Base-by-base conservation (phyloP, 2,113 vertebrate species). In the Bolborhynchus lineola region DNA sequence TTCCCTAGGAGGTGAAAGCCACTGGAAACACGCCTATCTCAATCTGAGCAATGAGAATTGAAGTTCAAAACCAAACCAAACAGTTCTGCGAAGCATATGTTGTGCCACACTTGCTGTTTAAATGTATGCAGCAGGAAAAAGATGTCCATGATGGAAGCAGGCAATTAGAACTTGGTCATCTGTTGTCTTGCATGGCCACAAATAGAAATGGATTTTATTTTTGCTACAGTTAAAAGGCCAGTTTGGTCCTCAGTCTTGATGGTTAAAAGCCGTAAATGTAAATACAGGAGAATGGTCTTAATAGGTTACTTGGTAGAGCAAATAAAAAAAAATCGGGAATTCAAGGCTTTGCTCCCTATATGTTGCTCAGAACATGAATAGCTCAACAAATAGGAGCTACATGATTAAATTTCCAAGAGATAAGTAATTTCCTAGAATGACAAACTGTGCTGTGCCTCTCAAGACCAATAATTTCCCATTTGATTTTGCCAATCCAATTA, bases 1-100 rank as follows among this genome's bases (percentile, higher is more conserved):
- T 89, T 95, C 90, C 93, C 91, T 96, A 92, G 77, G 77, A 95
- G 84, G 90, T 85, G 92, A 95, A 90, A 95, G 95, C 91, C 92
- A 95, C 86, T 0, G 3, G 76, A 90, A 92, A 72, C 64, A 59
- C 2, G 33, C 67, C 92, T 70, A 37, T 69, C 83, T 91, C 76
- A 74, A 64, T 83, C 90, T 76, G 82, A 97, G 97, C 96, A 93
- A 95, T 89, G 95, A 87, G 68, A 91, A 69, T 13, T 72, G 84
- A 75, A 92, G 86, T 86, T 84, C 75, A 86, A 95, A 86, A 75
- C 75, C 86, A 89, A 92, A 92, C 70, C 67, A 87, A 95, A 95
- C 53, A 60, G 71, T 90, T 95, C 94, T 93, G 88, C 39, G 3
- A 97, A 97, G 96, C 91, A 82, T 87, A 94, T 96, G 92, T 92